phyloP scores from a whole-genome alignment of 2,113 vertebrate genomes.

The Oryzias javanicus region DNA sequence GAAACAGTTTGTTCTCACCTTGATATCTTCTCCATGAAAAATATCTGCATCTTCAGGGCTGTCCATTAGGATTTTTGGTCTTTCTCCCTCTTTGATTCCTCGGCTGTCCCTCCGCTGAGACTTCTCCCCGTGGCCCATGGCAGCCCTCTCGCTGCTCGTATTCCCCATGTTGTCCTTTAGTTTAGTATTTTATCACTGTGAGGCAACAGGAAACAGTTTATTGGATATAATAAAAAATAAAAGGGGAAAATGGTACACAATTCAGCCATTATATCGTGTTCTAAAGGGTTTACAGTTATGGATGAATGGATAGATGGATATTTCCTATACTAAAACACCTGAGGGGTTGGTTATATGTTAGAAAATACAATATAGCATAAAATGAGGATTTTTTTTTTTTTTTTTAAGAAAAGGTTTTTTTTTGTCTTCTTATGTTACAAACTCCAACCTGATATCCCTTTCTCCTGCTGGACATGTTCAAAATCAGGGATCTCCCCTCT shows the following conservation, averaged over 20 bases:
- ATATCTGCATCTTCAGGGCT: conserved; percentile 95
- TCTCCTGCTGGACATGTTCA: background rate
- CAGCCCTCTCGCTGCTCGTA: conserved; percentile 92
- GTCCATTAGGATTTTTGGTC: conserved; percentile 96
- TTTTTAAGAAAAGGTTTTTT: too few species aligned
- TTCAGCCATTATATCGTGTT: background rate
- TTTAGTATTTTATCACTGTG: conserved; percentile 42
- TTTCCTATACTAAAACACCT: background rate
- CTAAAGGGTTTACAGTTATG: conserved; percentile 21
- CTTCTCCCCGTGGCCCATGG: conserved; percentile 89
- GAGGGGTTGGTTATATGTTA: too few species aligned
- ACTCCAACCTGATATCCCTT: too few species aligned
- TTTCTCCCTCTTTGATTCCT: conserved; percentile 87
- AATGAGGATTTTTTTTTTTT: too few species aligned
- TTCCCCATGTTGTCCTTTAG: conserved; percentile 85
- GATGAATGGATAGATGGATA: background rate
- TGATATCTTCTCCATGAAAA: conserved; percentile 90
- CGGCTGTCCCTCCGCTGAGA: conserved; percentile 83
- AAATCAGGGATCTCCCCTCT: background rate
- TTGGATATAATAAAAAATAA: conserved; percentile 5
- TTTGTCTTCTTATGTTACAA: too few species aligned
- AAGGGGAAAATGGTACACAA: conserved; percentile 5
- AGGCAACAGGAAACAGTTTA: conserved; percentile 5
- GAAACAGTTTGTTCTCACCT: conserved; percentile 71
- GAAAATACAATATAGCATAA: too few species aligned